phyloP scores from a whole-genome alignment of 2,888 invertebrate genomes.

The Pachymerium ferrugineum region DNA sequence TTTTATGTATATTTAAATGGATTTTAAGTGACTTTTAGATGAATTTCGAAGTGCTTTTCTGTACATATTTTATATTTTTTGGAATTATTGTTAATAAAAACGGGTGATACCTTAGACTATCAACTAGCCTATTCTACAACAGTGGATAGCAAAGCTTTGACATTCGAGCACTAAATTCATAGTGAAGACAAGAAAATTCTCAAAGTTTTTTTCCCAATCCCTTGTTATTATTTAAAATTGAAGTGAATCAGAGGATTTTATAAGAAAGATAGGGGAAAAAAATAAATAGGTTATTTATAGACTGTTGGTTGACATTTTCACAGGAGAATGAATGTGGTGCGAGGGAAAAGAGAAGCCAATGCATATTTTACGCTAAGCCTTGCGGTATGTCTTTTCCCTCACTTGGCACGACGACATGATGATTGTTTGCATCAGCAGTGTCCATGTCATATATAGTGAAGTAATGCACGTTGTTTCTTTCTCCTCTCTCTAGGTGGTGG shows the following conservation, averaged over 20 bases:
- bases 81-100: too few species aligned
- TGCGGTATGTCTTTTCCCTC: constrained; percentile 5
- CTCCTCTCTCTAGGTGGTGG: constrained; percentile 20
- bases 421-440: constrained; percentile 27
- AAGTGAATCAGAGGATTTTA: constrained; percentile 2
- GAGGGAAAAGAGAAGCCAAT: not conserved
- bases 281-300: not conserved
- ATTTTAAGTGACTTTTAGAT: too few species aligned
- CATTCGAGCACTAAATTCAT: too few species aligned
- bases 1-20: too few species aligned
- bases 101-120: too few species aligned
- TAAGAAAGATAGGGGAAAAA: not conserved
- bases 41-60: too few species aligned
- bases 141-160: too few species aligned
- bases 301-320: not conserved
- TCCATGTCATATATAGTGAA: constrained; percentile 22
- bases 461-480: constrained; percentile 21
- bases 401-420: constrained; percentile 16
- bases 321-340: not conserved
- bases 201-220: too few species aligned
- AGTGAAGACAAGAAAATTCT: too few species aligned
- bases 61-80: too few species aligned
- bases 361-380: constrained; percentile 24
- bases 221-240: constrained; percentile 27
- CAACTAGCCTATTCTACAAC: too few species aligned